Evolutionary conservation across 2,888 invertebrate species (phyloP).

Genomic region (Drosophila phalerata): DNA sequence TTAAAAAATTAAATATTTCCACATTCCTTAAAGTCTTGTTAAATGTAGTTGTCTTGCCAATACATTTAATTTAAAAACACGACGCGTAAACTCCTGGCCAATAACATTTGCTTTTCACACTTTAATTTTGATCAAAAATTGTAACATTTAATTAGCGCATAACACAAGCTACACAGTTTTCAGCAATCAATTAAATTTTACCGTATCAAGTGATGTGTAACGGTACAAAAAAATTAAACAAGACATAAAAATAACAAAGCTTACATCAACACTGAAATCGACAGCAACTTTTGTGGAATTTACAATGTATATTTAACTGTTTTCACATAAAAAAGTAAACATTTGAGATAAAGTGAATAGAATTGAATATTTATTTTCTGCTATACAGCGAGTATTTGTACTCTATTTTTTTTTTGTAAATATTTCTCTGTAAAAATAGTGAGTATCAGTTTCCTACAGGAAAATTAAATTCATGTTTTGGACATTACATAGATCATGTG

Average conservation of each 20-base stretch:
- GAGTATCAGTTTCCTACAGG: not conserved
- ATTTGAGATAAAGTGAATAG: slow-evolving; percentile 30
- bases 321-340: slow-evolving; percentile 39
- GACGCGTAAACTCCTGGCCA: not conserved
- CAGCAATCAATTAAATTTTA: slow-evolving; percentile 8
- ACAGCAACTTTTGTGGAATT: slow-evolving; percentile 41
- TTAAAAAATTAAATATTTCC: not conserved
- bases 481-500: too few species aligned
- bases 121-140: slow-evolving; percentile 7
- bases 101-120: slow-evolving; percentile 1
- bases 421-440: not conserved
- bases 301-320: slow-evolving; percentile 19
- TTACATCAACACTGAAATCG: slow-evolving; percentile 17
- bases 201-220: slow-evolving; percentile 10
- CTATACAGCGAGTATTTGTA: slow-evolving; percentile 7
- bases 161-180: not conserved
- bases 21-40: not conserved
- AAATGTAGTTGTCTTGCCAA: not conserved
- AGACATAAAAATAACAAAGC: slow-evolving; percentile 5
- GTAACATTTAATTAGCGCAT: slow-evolving; percentile 10
- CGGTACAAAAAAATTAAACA: not conserved
- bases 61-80: slow-evolving; percentile 1
- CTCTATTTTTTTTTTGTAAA: slow-evolving; percentile 1
- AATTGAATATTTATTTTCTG: slow-evolving; percentile 44
- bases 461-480: too few species aligned